Evolutionary conservation across 2,113 vertebrate genomes (phyloP).

Genomic region (Pelusios castaneus): DNA sequence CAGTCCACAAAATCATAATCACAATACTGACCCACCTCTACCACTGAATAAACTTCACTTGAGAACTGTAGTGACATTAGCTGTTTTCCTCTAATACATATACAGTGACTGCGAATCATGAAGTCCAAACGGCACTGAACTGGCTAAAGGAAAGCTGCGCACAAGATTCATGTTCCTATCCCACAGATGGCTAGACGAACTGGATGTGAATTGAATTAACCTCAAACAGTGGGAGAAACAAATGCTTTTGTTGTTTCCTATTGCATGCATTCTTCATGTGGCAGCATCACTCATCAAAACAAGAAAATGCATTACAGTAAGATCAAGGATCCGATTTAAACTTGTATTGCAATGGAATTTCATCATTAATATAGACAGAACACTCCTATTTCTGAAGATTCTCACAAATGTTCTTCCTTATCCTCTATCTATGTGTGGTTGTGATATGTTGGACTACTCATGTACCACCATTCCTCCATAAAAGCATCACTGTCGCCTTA

Average conservation of each 20-base stretch:
- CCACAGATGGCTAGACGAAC: neutral
- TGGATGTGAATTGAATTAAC: slow-evolving; percentile 35
- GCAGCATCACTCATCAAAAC: slow-evolving; percentile 7
- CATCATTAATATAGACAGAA: neutral
- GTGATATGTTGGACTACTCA: neutral
- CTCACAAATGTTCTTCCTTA: neutral
- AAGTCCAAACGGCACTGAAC: slow-evolving; percentile 34
- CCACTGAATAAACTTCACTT: neutral
- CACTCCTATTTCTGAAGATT: neutral
- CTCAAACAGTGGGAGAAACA: slow-evolving; percentile 44
- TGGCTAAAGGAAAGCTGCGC: slow-evolving; percentile 41
- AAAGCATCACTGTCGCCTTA: neutral
- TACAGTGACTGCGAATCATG: slow-evolving; percentile 76
- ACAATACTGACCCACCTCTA: neutral
- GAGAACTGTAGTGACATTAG: neutral
- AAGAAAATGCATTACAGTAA: neutral
- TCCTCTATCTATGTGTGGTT: neutral
- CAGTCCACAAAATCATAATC: neutral
- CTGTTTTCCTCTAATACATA: neutral
- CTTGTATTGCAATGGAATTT: neutral
- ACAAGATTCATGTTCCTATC: neutral
- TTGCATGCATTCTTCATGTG: neutral
- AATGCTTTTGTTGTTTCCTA: slow-evolving; percentile 39
- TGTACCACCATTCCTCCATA: neutral
- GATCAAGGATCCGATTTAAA: neutral